Evolutionary conservation across 2,113 vertebrate species (phyloP).

Genomic region (Plotosus lineatus): DNA sequence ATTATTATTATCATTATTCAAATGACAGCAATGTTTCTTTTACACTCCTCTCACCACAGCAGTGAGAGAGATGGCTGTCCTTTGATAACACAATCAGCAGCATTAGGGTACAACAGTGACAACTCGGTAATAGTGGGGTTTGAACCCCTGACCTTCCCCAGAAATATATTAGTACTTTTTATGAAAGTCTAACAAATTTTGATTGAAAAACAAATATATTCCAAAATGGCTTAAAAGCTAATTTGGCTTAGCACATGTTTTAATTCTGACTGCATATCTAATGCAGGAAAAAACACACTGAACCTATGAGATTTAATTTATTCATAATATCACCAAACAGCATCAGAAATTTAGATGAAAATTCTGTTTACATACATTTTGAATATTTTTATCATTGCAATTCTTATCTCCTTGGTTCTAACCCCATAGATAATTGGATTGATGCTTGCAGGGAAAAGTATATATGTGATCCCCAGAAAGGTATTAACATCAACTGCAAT

Average conservation of each 20-base stretch:
- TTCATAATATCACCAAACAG: not conserved
- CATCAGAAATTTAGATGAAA: conserved; percentile 39
- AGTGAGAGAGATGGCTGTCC: no score
- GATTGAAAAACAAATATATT: not conserved
- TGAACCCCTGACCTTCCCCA: not conserved
- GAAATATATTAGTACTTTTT: not conserved
- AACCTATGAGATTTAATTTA: not conserved
- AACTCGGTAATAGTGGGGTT: no score
- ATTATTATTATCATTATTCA: no score
- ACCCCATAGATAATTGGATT: conserved; percentile 78
- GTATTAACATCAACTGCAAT: conserved; percentile 72
- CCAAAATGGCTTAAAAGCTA: not conserved
- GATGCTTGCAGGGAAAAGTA: conserved; percentile 71
- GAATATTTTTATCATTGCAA: conserved; percentile 58
- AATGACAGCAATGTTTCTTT: no score
- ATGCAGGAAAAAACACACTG: not conserved
- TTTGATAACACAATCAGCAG: no score
- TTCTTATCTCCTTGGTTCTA: conserved; percentile 73
- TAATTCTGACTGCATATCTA: not conserved
- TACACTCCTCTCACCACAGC: no score
- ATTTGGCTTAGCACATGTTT: not conserved
- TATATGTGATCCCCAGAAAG: conserved; percentile 72
- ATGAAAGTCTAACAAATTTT: not conserved
- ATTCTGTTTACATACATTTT: conserved; percentile 43
- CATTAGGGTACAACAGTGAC: no score